These are phyloP conservation scores for Valencia hispanica DNA, from an alignment of 2,797 vertebrate species.

Conservation along the genomic window DNA sequence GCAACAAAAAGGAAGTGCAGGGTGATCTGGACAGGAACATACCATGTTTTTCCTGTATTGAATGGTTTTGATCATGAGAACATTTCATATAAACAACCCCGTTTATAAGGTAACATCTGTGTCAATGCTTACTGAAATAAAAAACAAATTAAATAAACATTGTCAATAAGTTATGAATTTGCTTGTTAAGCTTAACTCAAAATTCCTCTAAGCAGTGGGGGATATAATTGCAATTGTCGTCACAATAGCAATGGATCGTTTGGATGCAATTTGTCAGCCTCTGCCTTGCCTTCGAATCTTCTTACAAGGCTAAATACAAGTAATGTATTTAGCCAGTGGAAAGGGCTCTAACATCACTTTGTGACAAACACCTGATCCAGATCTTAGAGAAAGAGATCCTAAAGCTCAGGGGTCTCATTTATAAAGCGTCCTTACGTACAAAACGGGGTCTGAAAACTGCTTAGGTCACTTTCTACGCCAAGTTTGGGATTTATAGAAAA, in stretches of 20 bases:
- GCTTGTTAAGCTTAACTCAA: background rate
- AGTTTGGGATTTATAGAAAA: no score
- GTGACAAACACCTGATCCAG: background rate
- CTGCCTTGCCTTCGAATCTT: background rate
- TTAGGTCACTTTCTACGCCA: no score
- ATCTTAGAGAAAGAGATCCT: background rate
- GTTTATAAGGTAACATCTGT: background rate
- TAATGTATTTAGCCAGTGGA: background rate
- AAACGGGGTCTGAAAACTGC: no score
- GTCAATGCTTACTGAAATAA: background rate
- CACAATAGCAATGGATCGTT: background rate
- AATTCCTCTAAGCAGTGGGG: background rate
- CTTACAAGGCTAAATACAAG: no score
- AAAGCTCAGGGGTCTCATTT: no score
- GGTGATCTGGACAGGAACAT: background rate
- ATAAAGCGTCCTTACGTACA: no score
- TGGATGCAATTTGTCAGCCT: background rate
- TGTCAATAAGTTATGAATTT: background rate
- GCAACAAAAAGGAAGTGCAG: background rate
- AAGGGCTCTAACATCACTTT: background rate
- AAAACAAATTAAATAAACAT: background rate
- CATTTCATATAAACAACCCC: background rate
- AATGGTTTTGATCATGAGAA: background rate
- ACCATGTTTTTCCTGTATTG: no score
- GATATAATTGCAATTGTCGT: background rate